Base-by-base conservation (phyloP, 2,888 invertebrate genomes). In the Lomographa bimaculata region DNA sequence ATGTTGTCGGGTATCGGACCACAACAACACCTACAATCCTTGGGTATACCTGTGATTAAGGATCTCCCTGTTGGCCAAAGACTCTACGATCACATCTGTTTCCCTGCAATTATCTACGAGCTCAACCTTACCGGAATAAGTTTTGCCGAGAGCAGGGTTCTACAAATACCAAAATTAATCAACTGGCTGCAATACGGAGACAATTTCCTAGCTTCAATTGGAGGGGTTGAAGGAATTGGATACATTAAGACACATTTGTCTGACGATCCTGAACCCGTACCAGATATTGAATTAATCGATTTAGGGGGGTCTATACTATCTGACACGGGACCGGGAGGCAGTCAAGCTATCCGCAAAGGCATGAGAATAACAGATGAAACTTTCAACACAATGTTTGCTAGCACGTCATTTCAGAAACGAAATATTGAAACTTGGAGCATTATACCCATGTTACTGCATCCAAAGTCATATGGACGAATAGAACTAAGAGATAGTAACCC, bases 1-100 rank as follows among this genome's bases (percentile, higher is more conserved):
- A 96, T 98, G 95, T 75, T 98, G 2, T 96, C 96, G 3, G 97
- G 97, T 0, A 65, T 92, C 6, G 92, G 92, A 1, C 91, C 91
- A 0, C 77, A 61, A 41, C 66, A 91, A 24, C 87, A 93, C 57
- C 71, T 93, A 1, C 63, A 74, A 7, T 76, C 86, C 1, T 69
- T 91, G 0, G 86, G 86, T 0, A 90, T 94, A 46, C 91, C 92
- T 0, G 72, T 94, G 0, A 57, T 94, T 1, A 79, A 91, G 48
- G 90, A 93, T 52, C 77, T 94, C 7, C 94, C 93, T 0, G 94
- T 95, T 0, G 95, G 95, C 0, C 73, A 90, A 57, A 91, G 90
- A 7, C 63, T 94, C 27, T 93, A 92, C 56, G 94, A 94, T 60
- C 92, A 92, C 53, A 79, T 91, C 21, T 85, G 89, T 36, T 92